Base-by-base conservation (phyloP, 2,797 vertebrate genomes). In the Neostethus bicornis region DNA sequence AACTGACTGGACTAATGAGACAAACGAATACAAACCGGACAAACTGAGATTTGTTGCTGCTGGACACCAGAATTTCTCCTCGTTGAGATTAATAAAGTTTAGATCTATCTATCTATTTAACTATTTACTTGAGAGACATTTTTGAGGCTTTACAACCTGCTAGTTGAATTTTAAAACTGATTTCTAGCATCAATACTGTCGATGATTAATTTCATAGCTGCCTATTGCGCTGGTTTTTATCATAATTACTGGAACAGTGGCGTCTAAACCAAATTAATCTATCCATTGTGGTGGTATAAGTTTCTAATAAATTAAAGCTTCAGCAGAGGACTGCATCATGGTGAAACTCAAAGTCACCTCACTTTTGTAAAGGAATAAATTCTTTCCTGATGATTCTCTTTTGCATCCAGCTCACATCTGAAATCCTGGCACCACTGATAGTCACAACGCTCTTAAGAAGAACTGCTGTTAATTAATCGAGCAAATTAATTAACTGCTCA, bases 401-500 rank as follows among this genome's bases (percentile, higher is more conserved):
- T 83, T 76, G 71, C 61, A 66, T 51, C 68, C 63, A 9, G 12
- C 73, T 75, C 77, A 72, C 84, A 86, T 80, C 67, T 81, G 61
- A 79, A 63, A 57, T 66, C 48, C 51, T 70, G 83, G 60, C 77
- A 66, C 69, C 74, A 62, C 62, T 54, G 31, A 73, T 24, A 65
- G 73, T 54, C 66, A 64, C 63, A 75, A 77, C 77, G 79, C 67
- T 81, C 71, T 73, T 38, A 62, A 53, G 59, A 83, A 79, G 76
- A 54, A 43, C 64, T 61, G 70, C 72, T 35, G 63, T 83, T 84
- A 78, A 84, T 84, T 75, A 77, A 84, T 87, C 72, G 80, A 75
- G 70, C 64, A 67, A 87, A 86, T 88, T 84, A 84, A 87, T 87
- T 80, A 86, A 81, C 70, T 57, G 68, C 59, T 84, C 44, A 35